Evolutionary conservation across 23 tunicate species (phyloP).

Genomic region (Halocynthia aurantium): DNA sequence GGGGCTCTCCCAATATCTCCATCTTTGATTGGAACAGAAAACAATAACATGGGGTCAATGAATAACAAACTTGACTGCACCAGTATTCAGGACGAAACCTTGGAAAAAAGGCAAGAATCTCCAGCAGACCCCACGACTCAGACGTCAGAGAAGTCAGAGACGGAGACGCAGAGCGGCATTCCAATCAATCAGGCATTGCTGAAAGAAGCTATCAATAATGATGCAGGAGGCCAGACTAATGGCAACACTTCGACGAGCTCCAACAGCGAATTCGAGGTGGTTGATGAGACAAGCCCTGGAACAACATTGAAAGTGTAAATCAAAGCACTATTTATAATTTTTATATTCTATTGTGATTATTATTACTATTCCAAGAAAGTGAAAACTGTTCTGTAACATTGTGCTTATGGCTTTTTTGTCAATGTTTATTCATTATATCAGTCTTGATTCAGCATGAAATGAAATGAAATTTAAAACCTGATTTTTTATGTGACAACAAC

Average conservation of each 20-base stretch:
- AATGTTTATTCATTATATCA: too few relatives aligned
- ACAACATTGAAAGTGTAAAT: conserved; percentile 12
- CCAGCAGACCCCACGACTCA: not conserved
- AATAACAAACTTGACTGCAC: conserved; percentile 13
- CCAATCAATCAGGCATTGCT: conserved; percentile 3
- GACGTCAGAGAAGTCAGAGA: not conserved
- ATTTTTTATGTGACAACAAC: too few relatives aligned
- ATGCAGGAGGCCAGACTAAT: not conserved
- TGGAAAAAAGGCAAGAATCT: not conserved
- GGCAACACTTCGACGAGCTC: conserved; percentile 1
- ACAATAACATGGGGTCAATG: conserved; percentile 16
- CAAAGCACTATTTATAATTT: too few relatives aligned
- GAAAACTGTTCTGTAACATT: too few relatives aligned
- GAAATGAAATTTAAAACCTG: too few relatives aligned
- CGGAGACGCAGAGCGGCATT: conserved; percentile 15
- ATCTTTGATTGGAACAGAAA: conserved; percentile 2
- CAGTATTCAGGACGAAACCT: not conserved
- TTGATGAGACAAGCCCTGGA: conserved; percentile 4
- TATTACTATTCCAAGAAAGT: too few relatives aligned
- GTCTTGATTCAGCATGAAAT: too few relatives aligned
- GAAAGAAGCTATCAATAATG: not conserved
- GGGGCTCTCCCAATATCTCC: not conserved
- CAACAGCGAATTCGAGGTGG: conserved; percentile 21
- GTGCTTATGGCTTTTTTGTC: too few relatives aligned
- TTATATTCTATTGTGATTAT: too few relatives aligned